These are phyloP conservation scores for Drosophila melanocephala DNA, from an alignment of 2,888 invertebrate species.

Conservation along the genomic window DNA sequence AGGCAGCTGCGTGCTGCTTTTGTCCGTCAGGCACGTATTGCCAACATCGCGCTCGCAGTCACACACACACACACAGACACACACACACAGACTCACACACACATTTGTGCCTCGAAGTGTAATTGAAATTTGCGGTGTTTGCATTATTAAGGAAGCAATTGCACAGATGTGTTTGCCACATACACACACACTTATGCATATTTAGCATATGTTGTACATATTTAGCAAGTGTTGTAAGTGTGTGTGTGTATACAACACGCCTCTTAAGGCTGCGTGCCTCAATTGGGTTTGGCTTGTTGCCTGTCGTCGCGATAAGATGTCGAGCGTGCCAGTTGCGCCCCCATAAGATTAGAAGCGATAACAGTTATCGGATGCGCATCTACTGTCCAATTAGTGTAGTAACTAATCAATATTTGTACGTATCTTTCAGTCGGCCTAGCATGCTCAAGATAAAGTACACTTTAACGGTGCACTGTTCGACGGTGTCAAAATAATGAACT, in stretches of 20 bases:
- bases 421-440: not conserved
- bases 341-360: constrained; percentile 10
- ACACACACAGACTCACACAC: not conserved
- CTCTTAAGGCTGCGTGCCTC: not conserved
- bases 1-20: constrained; percentile 14
- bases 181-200: not conserved
- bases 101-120: constrained; percentile 10
- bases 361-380: not conserved
- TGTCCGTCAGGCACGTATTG: constrained; percentile 23
- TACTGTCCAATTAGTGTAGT: not conserved
- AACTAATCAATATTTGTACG: not conserved
- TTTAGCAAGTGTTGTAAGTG: not conserved
- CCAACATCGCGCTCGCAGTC: not conserved
- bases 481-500: not conserved
- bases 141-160: constrained; percentile 30
- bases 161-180: constrained; percentile 18
- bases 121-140: constrained; percentile 35
- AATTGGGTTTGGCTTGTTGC: not conserved
- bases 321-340: not conserved
- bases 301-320: not conserved
- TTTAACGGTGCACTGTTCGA: no score
- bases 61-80: not conserved
- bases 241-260: not conserved
- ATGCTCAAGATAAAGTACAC: not conserved
- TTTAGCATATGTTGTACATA: not conserved